Evolutionary conservation across 2,797 vertebrate genomes (phyloP).

Genomic region (Mus minutoides): DNA sequence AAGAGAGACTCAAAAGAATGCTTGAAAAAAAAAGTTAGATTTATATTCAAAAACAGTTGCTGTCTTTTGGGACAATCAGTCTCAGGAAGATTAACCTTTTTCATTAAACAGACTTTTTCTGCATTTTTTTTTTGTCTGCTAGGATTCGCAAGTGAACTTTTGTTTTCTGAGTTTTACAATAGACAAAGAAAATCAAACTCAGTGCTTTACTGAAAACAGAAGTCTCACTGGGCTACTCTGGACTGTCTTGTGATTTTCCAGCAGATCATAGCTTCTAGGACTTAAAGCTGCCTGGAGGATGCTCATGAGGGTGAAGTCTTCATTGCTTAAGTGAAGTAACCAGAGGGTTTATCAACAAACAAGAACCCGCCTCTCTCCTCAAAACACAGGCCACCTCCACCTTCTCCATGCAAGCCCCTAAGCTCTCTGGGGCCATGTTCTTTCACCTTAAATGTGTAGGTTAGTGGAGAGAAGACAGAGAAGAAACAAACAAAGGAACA

Average conservation of each 20-base stretch:
- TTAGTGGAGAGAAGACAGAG: background rate
- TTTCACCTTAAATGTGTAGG: background rate
- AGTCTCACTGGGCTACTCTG: background rate
- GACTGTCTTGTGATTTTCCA: background rate
- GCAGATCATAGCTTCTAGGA: background rate
- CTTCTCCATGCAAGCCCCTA: background rate
- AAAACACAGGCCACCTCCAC: background rate
- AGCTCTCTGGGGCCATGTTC: background rate
- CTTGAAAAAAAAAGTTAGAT: background rate
- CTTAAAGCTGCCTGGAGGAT: background rate
- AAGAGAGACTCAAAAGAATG: background rate
- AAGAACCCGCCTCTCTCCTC: background rate
- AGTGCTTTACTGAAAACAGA: background rate
- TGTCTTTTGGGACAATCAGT: background rate
- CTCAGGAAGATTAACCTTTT: background rate
- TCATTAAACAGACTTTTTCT: background rate
- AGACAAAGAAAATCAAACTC: conserved; percentile 1
- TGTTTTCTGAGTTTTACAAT: background rate
- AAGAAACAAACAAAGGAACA: background rate
- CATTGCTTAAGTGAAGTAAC: background rate
- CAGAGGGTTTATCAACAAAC: background rate
- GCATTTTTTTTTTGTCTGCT: background rate
- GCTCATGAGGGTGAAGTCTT: background rate
- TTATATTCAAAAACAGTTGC: background rate
- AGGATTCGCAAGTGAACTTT: background rate